Conservation (phyloP, 1,140 invertebrate genomes). For the Mercenaria mercenaria region DNA sequence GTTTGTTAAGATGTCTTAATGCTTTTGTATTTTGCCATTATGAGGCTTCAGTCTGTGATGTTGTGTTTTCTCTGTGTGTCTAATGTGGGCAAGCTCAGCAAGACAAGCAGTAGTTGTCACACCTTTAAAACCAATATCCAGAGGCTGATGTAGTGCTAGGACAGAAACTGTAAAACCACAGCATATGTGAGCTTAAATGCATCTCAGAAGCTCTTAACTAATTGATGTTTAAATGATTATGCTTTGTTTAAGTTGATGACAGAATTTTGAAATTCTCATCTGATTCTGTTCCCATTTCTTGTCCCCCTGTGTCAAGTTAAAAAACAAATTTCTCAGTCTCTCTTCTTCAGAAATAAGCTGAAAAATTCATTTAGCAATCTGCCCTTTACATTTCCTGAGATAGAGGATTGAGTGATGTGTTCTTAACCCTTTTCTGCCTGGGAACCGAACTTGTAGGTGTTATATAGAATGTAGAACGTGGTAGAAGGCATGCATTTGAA, state of each 20-base stretch:
- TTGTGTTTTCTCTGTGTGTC: background rate
- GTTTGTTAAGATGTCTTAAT: background rate
- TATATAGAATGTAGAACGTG: background rate
- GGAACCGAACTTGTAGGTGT: background rate
- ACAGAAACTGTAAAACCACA: slow-evolving; percentile 46
- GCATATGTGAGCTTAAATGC: slow-evolving; percentile 41
- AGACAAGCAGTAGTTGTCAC: slow-evolving; percentile 22
- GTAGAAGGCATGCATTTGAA: background rate
- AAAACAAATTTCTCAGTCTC: slow-evolving; percentile 12
- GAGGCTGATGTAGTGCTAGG: background rate
- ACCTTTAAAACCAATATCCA: slow-evolving; percentile 41
- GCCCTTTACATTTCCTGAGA: background rate
- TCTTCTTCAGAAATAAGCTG: background rate
- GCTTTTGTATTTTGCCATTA: background rate
- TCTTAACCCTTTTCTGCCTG: background rate
- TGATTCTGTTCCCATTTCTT: background rate
- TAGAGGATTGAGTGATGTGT: slow-evolving; percentile 4
- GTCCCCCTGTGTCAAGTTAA: background rate
- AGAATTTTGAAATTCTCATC: slow-evolving; percentile 8
- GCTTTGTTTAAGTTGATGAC: slow-evolving; percentile 38
- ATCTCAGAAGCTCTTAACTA: slow-evolving; percentile 18
- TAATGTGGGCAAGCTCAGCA: slow-evolving; percentile 1
- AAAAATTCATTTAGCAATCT: background rate
- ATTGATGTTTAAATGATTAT: slow-evolving; percentile 29
- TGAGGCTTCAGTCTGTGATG: background rate